Base-by-base conservation (phyloP, 2,113 vertebrate species). In the Tyto alba region DNA sequence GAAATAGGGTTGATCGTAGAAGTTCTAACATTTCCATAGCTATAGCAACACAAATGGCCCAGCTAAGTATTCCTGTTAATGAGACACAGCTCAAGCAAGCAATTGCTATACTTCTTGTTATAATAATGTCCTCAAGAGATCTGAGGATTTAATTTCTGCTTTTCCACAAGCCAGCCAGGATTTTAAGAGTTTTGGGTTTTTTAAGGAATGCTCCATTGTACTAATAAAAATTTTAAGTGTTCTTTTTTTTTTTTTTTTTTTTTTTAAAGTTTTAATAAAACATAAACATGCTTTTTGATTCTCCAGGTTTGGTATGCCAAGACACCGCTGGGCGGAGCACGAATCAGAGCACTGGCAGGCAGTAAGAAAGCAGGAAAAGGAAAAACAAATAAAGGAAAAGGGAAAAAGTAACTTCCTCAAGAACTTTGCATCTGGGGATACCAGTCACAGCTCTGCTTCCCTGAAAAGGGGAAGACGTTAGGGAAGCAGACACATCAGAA, bases 231-330 rank as follows among this genome's bases (percentile, higher is more conserved):
- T 10, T 53, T 80, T 59, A 88, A 77, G 63, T 19, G 32, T 30
- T 85, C 29, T 60, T 66, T 47, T 19, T 47, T 47, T 45, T 45
- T 45, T 53, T 66, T n/a, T 32, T 41, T 48, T 15, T 15, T 23
- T 26, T 20, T 17, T 60, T 63, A 15, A 30, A 56, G 18, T 50
- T 48, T 79, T 88, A 68, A 2, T 82, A 56, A 95, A 92, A 76
- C 55, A 18, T 21, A n/a, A 40, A 13, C 30, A 8, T 74, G 45
- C 7, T 87, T 25, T 83, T 92, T 93, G 38, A 17, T 98, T 97
- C 50, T 94, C 29, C 94, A 99, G 98, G 67, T 47, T 47, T 99
- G 99, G 99, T 99, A 99, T 27, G 93, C 96, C 83, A 98, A 97
- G 94, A 99, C 98, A 13, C 98, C 98, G 0, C 72, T 99, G 95